Evolutionary conservation across 2,888 invertebrate genomes (phyloP).

Genomic region (Hemistola chrysoprasaria): DNA sequence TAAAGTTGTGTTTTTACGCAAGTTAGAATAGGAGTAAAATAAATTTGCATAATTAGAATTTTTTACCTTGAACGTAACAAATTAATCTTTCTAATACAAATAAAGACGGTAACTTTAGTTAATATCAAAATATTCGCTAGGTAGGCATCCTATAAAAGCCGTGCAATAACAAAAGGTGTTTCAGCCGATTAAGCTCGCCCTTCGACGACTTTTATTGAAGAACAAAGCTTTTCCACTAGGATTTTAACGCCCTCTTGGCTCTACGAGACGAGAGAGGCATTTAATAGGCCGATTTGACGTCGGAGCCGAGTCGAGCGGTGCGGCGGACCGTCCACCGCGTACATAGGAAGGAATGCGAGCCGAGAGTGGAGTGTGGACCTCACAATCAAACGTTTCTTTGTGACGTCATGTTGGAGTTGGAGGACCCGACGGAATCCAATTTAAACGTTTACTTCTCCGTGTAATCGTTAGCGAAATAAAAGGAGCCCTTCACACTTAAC

Average conservation of each 20-base stretch:
- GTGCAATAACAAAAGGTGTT: constrained; percentile 8
- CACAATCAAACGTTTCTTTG: constrained; percentile 34
- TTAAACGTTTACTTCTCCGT: constrained; percentile 55
- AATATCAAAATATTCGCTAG: too few relatives aligned
- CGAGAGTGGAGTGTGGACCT: background rate
- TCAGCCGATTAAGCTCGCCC: constrained; percentile 9
- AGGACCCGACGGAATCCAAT: constrained; percentile 52
- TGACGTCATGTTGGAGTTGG: constrained; percentile 3
- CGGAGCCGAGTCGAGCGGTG: too few relatives aligned
- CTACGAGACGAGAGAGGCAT: constrained; percentile 16
- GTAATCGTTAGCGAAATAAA: too few relatives aligned
- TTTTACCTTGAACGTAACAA: too few relatives aligned
- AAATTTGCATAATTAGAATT: too few relatives aligned
- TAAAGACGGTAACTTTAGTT: too few relatives aligned
- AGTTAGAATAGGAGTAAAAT: too few relatives aligned
- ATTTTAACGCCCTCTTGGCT: constrained; percentile 21
- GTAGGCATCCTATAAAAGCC: too few relatives aligned
- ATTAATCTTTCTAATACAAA: too few relatives aligned
- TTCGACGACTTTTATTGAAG: constrained; percentile 17
- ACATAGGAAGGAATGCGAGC: constrained; percentile 5
- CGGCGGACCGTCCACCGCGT: background rate
- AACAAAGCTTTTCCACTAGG: constrained; percentile 18
- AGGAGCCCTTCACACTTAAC: too few relatives aligned
- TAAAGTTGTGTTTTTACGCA: too few relatives aligned
- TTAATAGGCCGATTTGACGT: constrained; percentile 17